Evolutionary conservation across 1,140 invertebrate species (phyloP), one percentile per base, ranked within the genome.

Genomic region (Orchestia grillus): DNA sequence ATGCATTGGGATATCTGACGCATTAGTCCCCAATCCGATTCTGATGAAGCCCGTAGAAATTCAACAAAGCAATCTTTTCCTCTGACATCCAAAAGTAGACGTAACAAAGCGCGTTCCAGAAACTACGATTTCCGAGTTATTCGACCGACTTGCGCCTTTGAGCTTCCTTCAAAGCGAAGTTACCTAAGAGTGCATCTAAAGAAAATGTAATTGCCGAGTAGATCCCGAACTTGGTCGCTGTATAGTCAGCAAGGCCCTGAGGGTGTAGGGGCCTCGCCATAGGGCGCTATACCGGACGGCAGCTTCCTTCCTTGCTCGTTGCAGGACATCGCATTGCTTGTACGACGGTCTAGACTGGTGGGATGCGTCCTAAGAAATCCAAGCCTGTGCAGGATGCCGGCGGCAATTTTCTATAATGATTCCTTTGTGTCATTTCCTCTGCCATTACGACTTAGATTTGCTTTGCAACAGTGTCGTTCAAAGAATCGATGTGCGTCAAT

Each of bases 391-490:
- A 94, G 92, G 44, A 94, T 94, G 92, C 92, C 44, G 43, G 45
- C 43, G 4, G 92, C 44, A 94, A 94, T 94, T 94, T 94, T 94
- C 92, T n/a, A 40, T 94, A 94, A 47, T 94, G 92, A 47, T 16
- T 94, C 92, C 43, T 47, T 90, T 90, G 43, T 44, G 88, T 90
- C 41, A 90, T 90, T 90, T 90, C 43, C n/a, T 44, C 88, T 90
- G 88, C 41, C 88, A 44, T 90, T 44, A 90, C 43, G 8, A 44
- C n/a, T 41, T 42, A 41, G 88, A 43, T 90, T 90, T 90, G 43
- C 88, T 42, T 44, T 44, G n/a, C 28, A 42, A 42, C 1, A 42
- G 88, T 4, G 43, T 19, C 43, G 62, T 28, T 15, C 62, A 77
- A 77, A 77, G 62, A 77, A 77, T 77, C 15, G 28, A 77, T 53